Conservation (phyloP, 1,140 invertebrate genomes). For the Meloidogyne exigua region DNA sequence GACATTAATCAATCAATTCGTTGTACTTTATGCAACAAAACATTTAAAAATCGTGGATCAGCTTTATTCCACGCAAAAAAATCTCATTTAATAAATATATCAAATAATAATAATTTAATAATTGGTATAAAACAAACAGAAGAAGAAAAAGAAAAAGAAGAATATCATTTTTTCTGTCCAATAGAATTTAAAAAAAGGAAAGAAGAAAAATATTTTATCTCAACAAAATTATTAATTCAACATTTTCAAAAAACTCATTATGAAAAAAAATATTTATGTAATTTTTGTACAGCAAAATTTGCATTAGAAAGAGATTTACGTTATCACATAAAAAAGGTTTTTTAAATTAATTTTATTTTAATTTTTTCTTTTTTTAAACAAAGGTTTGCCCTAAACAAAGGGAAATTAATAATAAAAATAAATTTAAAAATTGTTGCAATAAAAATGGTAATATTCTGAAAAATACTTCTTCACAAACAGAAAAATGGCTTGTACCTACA, state of each 20-base stretch:
- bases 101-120: neutral
- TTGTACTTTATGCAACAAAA: conserved; percentile 9
- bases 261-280: conserved; percentile 35
- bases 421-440: neutral
- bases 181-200: neutral
- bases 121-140: neutral
- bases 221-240: conserved; percentile 39
- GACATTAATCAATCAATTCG: neutral
- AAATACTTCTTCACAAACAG: neutral
- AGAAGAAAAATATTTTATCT: conserved; percentile 9
- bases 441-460: neutral
- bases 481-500: neutral
- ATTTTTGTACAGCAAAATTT: conserved; percentile 34
- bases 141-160: conserved; percentile 11
- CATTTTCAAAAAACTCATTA: conserved; percentile 44
- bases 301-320: conserved; percentile 37
- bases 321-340: conserved; percentile 44
- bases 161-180: conserved; percentile 23
- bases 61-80: conserved; percentile 6
- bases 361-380: neutral
- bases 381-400: neutral
- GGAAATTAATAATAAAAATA: neutral
- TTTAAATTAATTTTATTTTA: neutral
- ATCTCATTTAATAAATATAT: neutral
- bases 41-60: conserved; percentile 21